phyloP scores from a whole-genome alignment of 1,140 invertebrate genomes.

The Drosophila micromelanica region DNA sequence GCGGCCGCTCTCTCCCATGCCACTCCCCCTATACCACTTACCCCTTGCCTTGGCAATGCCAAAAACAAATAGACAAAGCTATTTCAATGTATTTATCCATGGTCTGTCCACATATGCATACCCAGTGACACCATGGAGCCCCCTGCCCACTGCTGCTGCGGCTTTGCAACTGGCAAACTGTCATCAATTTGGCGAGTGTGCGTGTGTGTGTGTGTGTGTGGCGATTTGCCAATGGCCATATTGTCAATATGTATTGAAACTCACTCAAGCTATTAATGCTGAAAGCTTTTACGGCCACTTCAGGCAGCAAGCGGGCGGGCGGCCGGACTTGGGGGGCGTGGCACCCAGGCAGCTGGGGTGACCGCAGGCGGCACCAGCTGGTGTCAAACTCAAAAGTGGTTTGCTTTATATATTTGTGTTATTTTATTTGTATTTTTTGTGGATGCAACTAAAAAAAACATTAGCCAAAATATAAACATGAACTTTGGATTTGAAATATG shows the following conservation, averaged over 20 bases:
- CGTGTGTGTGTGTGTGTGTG: constrained; percentile 26
- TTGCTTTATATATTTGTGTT: constrained; percentile 57
- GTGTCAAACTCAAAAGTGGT: constrained; percentile 84
- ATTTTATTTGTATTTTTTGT: constrained; percentile 30
- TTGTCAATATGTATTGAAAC: constrained; percentile 82
- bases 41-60: constrained; percentile 26
- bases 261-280: constrained; percentile 82
- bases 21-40: background rate
- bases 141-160: constrained; percentile 58
- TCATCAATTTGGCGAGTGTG: constrained; percentile 74
- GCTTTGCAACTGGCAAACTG: constrained; percentile 82
- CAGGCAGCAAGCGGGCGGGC: constrained; percentile 52
- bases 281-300: constrained; percentile 81
- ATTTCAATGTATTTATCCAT: constrained; percentile 79
- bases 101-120: constrained; percentile 72
- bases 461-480: constrained; percentile 84
- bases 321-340: background rate
- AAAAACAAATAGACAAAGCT: constrained; percentile 81
- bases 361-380: constrained; percentile 81
- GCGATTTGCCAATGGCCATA: constrained; percentile 78
- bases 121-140: constrained; percentile 37
- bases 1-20: background rate
- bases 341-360: constrained; percentile 25
- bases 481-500: constrained; percentile 76
- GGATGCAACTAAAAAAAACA: constrained; percentile 65